phyloP scores from a whole-genome alignment of 2,888 invertebrate genomes.

The Melanotus villosus region DNA sequence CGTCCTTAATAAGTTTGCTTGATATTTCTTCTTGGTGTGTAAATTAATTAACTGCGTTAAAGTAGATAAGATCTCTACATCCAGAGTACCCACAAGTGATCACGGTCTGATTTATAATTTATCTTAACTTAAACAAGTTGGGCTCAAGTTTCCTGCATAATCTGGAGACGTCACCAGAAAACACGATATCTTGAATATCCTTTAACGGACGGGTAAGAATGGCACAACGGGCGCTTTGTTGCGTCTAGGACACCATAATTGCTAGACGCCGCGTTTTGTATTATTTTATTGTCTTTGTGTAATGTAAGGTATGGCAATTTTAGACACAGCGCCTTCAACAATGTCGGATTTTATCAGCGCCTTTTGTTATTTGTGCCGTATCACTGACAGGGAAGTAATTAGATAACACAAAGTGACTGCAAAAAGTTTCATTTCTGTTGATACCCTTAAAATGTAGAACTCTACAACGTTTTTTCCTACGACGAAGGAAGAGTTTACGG shows the following conservation, averaged over 20 bases:
- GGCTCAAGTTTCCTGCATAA: constrained; percentile 43
- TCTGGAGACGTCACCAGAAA: constrained; percentile 38
- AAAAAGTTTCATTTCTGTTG: constrained; percentile 8
- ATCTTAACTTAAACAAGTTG: constrained; percentile 49
- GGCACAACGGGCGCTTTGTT: constrained; percentile 19
- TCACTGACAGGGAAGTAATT: constrained; percentile 18
- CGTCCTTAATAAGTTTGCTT: constrained; percentile 22
- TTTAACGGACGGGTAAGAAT: constrained; percentile 25
- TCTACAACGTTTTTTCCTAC: no score
- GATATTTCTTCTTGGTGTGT: constrained; percentile 28
- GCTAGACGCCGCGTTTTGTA: constrained; percentile 17
- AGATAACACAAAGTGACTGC: constrained; percentile 12
- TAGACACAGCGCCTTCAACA: constrained; percentile 6
- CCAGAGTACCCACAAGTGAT: constrained; percentile 47
- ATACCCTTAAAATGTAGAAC: neutral
- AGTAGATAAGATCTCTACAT: constrained; percentile 38
- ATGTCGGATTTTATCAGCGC: constrained; percentile 11
- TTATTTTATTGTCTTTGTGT: constrained; percentile 22
- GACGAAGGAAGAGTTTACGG: no score
- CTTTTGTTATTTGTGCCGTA: constrained; percentile 16
- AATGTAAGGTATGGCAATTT: constrained; percentile 19
- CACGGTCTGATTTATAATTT: constrained; percentile 49
- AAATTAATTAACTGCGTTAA: constrained; percentile 35
- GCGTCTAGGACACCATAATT: constrained; percentile 28
- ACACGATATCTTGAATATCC: constrained; percentile 49